Percentiles rank a stretch among this genome's conserved stretches.
Conservation (phyloP, 1,140 invertebrate genomes). For the Aphelinus certus region DNA sequence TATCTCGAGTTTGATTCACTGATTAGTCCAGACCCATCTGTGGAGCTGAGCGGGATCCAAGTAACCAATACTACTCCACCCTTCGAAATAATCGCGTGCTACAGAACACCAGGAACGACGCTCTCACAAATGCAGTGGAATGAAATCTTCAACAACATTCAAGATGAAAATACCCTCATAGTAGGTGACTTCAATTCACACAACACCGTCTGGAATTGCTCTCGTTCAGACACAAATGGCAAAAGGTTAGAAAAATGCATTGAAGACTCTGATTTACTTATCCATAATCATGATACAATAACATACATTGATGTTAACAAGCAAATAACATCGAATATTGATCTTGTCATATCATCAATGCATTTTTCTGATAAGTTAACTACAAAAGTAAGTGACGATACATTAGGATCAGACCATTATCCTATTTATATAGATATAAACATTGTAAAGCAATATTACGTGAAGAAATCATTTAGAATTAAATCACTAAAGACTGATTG, state of each 20-base stretch:
- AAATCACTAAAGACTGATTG: neutral
- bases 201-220: constrained; percentile 23
- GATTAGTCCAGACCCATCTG: neutral
- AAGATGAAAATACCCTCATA: neutral
- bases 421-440: neutral
- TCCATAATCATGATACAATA: constrained; percentile 8
- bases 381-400: neutral
- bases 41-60: constrained; percentile 12
- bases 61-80: constrained; percentile 27
- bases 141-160: neutral
- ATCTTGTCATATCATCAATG: neutral
- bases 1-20: neutral
- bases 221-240: constrained; percentile 2
- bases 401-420: constrained; percentile 1
- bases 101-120: constrained; percentile 42
- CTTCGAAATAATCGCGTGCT: constrained; percentile 9
- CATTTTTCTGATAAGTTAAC: neutral
- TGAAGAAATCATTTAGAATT: constrained; percentile 3
- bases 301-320: neutral
- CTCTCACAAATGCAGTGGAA: constrained; percentile 41
- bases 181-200: constrained; percentile 28
- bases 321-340: constrained; percentile 12
- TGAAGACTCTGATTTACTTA: neutral
- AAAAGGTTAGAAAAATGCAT: constrained; percentile 1
- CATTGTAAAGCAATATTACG: neutral